A percentile compares a stretch with the other conserved stretches of the same genome.
Evolutionary conservation across 2,113 vertebrate species (phyloP).

Genomic region (Pongo abelii): DNA sequence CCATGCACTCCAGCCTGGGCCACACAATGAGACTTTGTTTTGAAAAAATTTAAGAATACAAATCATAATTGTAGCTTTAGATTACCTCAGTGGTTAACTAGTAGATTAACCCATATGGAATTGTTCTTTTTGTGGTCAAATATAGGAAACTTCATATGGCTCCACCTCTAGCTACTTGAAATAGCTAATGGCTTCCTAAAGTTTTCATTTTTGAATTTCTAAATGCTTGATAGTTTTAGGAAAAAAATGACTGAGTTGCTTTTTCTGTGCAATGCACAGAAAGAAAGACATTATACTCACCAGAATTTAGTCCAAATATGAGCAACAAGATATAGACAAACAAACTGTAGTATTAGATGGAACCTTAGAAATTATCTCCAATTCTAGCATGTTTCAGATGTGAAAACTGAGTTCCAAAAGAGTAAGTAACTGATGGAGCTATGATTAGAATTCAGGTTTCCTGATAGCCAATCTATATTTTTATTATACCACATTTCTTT

Average conservation of each 20-base stretch:
- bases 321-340: not conserved
- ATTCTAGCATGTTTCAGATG: not conserved
- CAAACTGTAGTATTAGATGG: not conserved
- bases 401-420: not conserved
- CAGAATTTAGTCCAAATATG: not conserved
- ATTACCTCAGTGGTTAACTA: not conserved
- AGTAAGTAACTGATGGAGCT: not conserved
- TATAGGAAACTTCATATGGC: not conserved
- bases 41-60: not conserved
- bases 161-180: not conserved
- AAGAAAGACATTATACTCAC: not conserved
- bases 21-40: not conserved
- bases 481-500: not conserved
- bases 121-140: not conserved
- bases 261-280: not conserved
- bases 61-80: slow-evolving; percentile 11
- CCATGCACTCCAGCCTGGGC: not conserved
- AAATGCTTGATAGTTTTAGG: slow-evolving; percentile 9
- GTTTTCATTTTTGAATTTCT: slow-evolving; percentile 35
- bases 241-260: not conserved
- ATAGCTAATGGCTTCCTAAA: not conserved
- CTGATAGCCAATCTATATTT: not conserved
- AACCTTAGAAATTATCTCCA: not conserved
- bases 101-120: not conserved
- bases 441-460: not conserved